A percentile compares a stretch with the other conserved stretches of the same genome.
These are phyloP conservation scores for Hyles lineata DNA, from an alignment of 2,888 invertebrate genomes.

Conservation along the genomic window DNA sequence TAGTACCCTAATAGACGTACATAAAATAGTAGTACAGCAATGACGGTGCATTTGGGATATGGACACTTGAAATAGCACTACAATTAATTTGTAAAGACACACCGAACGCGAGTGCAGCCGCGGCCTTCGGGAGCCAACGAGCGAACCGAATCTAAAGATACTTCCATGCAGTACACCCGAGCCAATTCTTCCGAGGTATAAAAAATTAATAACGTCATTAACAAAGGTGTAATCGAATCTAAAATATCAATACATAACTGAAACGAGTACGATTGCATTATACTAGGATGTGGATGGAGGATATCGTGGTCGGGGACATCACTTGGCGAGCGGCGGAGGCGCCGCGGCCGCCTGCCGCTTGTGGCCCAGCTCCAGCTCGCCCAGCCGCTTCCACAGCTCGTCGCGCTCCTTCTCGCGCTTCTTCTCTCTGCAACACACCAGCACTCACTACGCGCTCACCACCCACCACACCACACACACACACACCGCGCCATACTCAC, in stretches of 20 bases:
- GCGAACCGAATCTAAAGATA: constrained; percentile 55
- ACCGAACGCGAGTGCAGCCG: constrained; percentile 45
- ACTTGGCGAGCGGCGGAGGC: constrained; percentile 72
- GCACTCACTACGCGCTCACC: neutral
- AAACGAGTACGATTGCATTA: constrained; percentile 77
- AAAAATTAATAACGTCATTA: constrained; percentile 81
- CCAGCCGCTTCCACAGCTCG: constrained; percentile 98
- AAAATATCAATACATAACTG: constrained; percentile 81
- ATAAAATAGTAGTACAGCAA: constrained; percentile 70
- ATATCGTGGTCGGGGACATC: constrained; percentile 74
- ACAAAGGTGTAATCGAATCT: constrained; percentile 83
- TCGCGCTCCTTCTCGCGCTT: constrained; percentile 97
- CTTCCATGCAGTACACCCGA: constrained; percentile 53
- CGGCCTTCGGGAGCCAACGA: constrained; percentile 46
- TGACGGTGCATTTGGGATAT: constrained; percentile 63
- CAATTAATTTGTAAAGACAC: constrained; percentile 52
- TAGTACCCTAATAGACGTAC: constrained; percentile 77
- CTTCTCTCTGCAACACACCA: constrained; percentile 88
- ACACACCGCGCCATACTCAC: constrained; percentile 85
- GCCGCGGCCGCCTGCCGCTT: constrained; percentile 73
- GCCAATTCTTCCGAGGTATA: constrained; percentile 71
- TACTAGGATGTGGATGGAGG: constrained; percentile 61
- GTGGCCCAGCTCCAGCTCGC: constrained; percentile 93
- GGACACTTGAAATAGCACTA: constrained; percentile 59
- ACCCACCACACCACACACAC: neutral